Evolutionary conservation across 1,140 invertebrate genomes (phyloP).

Genomic region (Drosophila kurseongensis): DNA sequence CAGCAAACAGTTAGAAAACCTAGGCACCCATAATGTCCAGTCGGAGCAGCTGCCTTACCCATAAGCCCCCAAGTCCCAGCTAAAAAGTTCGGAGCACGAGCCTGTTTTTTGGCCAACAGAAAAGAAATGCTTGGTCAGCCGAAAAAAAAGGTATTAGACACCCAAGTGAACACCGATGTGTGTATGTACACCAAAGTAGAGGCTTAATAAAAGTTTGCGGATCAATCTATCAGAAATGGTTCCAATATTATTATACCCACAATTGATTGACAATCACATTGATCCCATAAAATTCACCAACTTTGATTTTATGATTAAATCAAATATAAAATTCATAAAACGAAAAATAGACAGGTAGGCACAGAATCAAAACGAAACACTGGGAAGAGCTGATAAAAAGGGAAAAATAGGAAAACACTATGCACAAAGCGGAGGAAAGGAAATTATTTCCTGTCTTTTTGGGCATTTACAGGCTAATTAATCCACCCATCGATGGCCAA

Average conservation of each 20-base stretch:
- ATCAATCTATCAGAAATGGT: neutral
- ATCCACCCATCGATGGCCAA: conserved; percentile 38
- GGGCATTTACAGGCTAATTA: conserved; percentile 47
- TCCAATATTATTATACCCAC: neutral
- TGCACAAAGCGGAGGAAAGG: neutral
- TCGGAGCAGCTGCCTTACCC: conserved; percentile 16
- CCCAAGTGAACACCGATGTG: conserved; percentile 17
- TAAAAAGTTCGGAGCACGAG: conserved; percentile 12
- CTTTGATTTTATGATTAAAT: no score
- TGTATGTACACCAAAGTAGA: conserved; percentile 12
- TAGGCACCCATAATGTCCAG: conserved; percentile 26
- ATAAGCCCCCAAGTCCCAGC: neutral
- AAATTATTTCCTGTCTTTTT: conserved; percentile 38
- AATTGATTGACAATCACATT: neutral
- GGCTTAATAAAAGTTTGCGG: neutral
- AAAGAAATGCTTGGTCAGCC: conserved; percentile 20
- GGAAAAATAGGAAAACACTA: neutral
- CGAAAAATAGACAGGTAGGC: no score
- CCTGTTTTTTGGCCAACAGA: conserved; percentile 20
- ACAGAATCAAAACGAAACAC: no score
- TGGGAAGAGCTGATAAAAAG: neutral
- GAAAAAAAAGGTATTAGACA: neutral
- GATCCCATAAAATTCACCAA: neutral
- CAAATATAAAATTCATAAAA: no score
- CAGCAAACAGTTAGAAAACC: conserved; percentile 28